A percentile compares a stretch with the other conserved stretches of the same genome.
Conservation (phyloP, 2,113 vertebrate species). For the Corvus cornix region DNA sequence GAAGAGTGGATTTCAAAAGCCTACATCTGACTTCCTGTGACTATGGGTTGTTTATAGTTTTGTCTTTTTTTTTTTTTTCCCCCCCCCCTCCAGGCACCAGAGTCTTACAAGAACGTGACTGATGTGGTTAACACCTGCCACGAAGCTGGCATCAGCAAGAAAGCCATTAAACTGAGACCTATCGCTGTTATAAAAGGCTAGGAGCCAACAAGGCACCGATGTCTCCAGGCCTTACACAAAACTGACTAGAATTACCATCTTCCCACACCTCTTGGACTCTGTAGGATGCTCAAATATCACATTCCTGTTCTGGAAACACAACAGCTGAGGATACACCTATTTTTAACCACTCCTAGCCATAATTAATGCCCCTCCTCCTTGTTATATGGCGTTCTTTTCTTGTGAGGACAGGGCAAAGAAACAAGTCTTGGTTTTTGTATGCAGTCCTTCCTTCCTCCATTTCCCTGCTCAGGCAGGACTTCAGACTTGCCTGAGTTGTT, state of each 20-base stretch:
- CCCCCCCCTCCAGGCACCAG: constrained; percentile 82
- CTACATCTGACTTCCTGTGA: background rate
- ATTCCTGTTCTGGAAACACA: constrained; percentile 12
- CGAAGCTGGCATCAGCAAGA: constrained; percentile 95
- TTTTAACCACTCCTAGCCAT: background rate
- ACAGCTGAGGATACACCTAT: background rate
- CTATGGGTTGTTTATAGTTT: background rate
- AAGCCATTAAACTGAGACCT: constrained; percentile 95
- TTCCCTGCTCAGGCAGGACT: background rate
- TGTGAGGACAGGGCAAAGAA: background rate
- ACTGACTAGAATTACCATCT: constrained; percentile 14
- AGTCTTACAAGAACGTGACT: constrained; percentile 97
- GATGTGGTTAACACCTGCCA: constrained; percentile 98
- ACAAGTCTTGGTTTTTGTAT: background rate
- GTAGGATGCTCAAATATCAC: background rate
- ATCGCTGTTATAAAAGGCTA: constrained; percentile 98
- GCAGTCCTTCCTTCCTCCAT: background rate
- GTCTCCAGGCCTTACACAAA: constrained; percentile 3
- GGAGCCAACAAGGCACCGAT: background rate
- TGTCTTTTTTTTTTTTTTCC: background rate
- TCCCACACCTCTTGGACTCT: background rate
- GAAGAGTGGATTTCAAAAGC: background rate
- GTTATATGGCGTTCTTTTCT: background rate
- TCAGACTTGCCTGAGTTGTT: background rate
- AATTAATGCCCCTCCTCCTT: background rate